Evolutionary conservation across 1,140 invertebrate species (phyloP).

Genomic region (Anastrepha obliqua): DNA sequence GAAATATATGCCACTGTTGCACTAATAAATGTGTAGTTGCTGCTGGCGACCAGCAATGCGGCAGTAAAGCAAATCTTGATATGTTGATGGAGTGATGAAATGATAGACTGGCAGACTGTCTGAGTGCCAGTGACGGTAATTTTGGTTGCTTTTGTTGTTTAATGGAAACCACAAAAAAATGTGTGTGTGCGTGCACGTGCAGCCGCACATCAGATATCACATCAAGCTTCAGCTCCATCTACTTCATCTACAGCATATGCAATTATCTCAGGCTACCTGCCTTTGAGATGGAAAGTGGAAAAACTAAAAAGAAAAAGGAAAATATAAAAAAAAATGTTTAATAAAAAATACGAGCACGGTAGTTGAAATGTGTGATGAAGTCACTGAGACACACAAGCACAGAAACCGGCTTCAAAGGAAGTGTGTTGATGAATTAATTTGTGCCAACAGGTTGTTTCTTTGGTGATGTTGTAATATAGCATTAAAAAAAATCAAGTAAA

Average conservation of each 20-base stretch:
- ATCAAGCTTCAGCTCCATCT: background rate
- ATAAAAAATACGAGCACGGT: background rate
- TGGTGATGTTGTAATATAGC: background rate
- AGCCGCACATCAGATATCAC: background rate
- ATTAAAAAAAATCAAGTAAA: background rate
- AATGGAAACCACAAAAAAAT: constrained; percentile 25
- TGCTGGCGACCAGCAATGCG: background rate
- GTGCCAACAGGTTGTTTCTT: constrained; percentile 27
- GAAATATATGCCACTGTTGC: background rate
- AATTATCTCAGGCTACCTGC: background rate
- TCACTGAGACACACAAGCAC: background rate
- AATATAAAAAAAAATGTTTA: background rate
- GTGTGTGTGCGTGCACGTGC: background rate
- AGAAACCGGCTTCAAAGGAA: constrained; percentile 40
- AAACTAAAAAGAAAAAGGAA: background rate
- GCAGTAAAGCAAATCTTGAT: background rate
- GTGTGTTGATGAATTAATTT: constrained; percentile 53
- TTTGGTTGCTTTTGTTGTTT: constrained; percentile 2
- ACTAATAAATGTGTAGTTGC: background rate
- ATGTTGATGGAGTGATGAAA: constrained; percentile 33
- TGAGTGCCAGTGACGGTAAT: background rate
- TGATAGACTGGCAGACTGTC: background rate
- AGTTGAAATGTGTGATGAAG: constrained; percentile 47
- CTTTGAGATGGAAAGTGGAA: constrained; percentile 46
- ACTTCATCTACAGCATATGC: background rate